Conservation (phyloP, 2,797 vertebrate species). For the Apodemus agrarius region DNA sequence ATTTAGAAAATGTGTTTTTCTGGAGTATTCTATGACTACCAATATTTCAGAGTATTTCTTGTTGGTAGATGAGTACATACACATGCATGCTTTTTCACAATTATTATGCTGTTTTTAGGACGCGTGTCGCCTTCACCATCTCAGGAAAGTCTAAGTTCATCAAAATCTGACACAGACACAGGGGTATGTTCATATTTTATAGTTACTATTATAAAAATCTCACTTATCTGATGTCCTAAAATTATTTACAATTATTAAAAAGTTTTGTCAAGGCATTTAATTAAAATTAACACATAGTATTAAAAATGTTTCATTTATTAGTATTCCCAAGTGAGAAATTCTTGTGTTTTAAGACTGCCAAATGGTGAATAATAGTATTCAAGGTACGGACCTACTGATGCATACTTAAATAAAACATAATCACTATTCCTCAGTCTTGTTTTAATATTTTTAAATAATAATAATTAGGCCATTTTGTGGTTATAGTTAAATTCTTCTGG, state of each 20-base stretch:
- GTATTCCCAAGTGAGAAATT: slow-evolving; percentile 62
- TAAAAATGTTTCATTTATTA: slow-evolving; percentile 52
- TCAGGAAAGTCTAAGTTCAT: slow-evolving; percentile 98
- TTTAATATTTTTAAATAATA: slow-evolving; percentile 53
- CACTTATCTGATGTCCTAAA: slow-evolving; percentile 51
- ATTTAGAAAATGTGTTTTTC: slow-evolving; percentile 61
- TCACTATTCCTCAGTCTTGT: neutral
- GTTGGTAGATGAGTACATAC: neutral
- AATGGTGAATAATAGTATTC: slow-evolving; percentile 19
- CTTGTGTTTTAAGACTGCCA: slow-evolving; percentile 43
- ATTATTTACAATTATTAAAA: slow-evolving; percentile 50
- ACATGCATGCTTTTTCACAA: slow-evolving; percentile 54
- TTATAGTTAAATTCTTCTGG: slow-evolving; percentile 24
- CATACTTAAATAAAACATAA: slow-evolving; percentile 57
- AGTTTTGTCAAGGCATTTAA: slow-evolving; percentile 27
- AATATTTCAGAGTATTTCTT: slow-evolving; percentile 57
- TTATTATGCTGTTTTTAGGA: slow-evolving; percentile 87
- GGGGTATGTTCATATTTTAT: slow-evolving; percentile 89
- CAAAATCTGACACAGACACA: slow-evolving; percentile 97
- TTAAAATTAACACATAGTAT: slow-evolving; percentile 56
- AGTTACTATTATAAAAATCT: slow-evolving; percentile 54
- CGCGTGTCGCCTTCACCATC: slow-evolving; percentile 98
- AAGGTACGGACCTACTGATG: slow-evolving; percentile 11
- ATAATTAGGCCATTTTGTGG: slow-evolving; percentile 47
- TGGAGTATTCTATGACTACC: slow-evolving; percentile 35